These are phyloP conservation scores for Connochaetes taurinus DNA, from an alignment of 2,113 vertebrate genomes.

Conservation along the genomic window DNA sequence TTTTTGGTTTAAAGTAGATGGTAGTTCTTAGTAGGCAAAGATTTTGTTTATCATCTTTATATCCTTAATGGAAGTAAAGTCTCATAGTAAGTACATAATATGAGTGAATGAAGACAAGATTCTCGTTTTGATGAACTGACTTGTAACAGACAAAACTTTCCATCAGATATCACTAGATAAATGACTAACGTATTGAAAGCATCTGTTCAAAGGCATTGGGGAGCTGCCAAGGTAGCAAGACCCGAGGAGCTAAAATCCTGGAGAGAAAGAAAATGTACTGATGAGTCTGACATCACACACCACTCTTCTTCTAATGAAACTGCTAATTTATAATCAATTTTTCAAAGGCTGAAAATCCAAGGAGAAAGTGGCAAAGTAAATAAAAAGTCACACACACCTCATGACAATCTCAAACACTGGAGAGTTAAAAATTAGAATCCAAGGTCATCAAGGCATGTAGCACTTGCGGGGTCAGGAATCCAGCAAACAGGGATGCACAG, in stretches of 20 bases:
- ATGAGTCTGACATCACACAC: background rate
- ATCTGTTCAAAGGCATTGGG: background rate
- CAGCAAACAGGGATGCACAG: background rate
- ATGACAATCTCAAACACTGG: background rate
- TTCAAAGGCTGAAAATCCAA: background rate
- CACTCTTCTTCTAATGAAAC: background rate
- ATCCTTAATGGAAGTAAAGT: background rate
- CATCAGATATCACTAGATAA: background rate
- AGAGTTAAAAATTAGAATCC: background rate
- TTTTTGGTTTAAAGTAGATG: background rate
- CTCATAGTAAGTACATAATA: background rate
- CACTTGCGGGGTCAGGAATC: background rate
- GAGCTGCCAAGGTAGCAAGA: background rate
- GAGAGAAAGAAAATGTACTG: background rate
- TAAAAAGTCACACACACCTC: background rate
- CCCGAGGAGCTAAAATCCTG: background rate
- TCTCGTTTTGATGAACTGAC: background rate
- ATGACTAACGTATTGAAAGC: background rate
- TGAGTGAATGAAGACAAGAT: background rate
- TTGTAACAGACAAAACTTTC: background rate
- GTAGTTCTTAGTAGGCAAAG: background rate
- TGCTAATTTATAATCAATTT: background rate
- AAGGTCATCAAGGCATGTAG: background rate
- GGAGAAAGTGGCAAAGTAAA: background rate
- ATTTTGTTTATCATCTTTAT: background rate